Percentiles rank a stretch among this genome's conserved stretches.
phyloP scores from a whole-genome alignment of 2,888 invertebrate species.

The Capitulum mitella region DNA sequence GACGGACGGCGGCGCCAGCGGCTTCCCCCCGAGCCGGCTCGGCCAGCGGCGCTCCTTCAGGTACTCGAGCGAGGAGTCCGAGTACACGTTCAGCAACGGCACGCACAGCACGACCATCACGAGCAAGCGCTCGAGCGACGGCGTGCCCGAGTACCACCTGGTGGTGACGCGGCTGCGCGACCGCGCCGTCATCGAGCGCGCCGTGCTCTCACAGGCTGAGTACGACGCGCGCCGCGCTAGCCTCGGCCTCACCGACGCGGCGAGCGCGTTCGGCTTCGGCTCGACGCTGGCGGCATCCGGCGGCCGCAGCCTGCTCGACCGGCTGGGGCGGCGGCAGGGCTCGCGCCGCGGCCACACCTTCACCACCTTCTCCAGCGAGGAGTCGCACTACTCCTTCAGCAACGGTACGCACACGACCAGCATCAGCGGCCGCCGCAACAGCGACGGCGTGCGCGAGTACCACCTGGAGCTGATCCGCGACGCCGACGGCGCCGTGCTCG shows the following conservation, averaged over 20 bases:
- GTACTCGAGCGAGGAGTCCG: conserved; percentile 45
- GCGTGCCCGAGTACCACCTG: conserved; percentile 69
- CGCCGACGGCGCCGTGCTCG: neutral
- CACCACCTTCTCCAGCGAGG: conserved; percentile 11
- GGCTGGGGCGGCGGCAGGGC: neutral
- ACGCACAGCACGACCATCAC: conserved; percentile 47
- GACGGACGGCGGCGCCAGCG: neutral
- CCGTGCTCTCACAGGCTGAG: conserved; percentile 25
- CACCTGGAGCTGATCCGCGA: conserved; percentile 74
- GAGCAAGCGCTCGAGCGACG: conserved; percentile 82
- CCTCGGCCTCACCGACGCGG: neutral
- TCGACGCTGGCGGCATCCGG: neutral
- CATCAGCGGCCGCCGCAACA: conserved; percentile 56
- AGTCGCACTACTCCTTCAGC: conserved; percentile 41
- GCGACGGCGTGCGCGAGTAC: conserved; percentile 59
- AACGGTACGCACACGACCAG: conserved; percentile 55
- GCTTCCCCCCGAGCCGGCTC: conserved; percentile 52
- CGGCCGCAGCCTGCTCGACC: neutral
- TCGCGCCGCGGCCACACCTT: neutral
- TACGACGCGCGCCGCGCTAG: neutral
- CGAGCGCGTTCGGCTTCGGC: neutral
- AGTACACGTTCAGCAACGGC: conserved; percentile 17
- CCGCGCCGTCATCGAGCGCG: conserved; percentile 37
- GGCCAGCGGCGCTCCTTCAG: conserved; percentile 64
- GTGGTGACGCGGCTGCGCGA: conserved; percentile 55